These are phyloP conservation scores for Pygmarrhopalites habei DNA, from an alignment of 1,140 invertebrate genomes.

Conservation along the genomic window DNA sequence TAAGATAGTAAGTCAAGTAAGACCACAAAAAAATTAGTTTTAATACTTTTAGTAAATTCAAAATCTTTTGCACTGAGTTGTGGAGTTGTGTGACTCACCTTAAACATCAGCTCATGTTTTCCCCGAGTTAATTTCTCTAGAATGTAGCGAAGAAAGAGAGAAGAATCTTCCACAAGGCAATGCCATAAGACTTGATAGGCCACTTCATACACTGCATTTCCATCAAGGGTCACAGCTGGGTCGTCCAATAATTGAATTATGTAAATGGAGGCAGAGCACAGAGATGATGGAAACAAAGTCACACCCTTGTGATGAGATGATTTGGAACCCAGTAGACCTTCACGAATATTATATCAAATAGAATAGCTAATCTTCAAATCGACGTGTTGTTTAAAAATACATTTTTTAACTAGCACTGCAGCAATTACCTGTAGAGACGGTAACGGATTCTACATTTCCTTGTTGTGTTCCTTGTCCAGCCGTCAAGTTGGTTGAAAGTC, in stretches of 20 bases:
- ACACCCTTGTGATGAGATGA: conserved; percentile 70
- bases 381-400: neutral
- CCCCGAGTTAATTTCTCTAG: conserved; percentile 92
- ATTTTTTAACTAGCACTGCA: neutral
- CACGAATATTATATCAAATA: neutral
- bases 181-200: conserved; percentile 93
- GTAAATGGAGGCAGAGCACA: conserved; percentile 89
- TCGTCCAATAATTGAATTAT: conserved; percentile 94
- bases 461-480: conserved; percentile 7
- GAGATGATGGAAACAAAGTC: conserved; percentile 89
- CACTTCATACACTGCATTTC: conserved; percentile 80
- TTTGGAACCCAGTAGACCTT: conserved; percentile 26
- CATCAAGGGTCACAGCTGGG: conserved; percentile 87
- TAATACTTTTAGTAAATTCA: no score
- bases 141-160: conserved; percentile 90
- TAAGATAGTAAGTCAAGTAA: conserved; percentile 8
- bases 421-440: conserved; percentile 27
- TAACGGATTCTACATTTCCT: conserved; percentile 29
- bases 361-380: neutral
- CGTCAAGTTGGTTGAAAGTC: neutral
- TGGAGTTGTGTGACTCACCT: no score
- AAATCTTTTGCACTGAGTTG: no score
- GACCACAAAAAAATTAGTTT: no score
- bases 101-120: conserved; percentile 92
- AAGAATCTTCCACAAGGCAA: conserved; percentile 95